Percentiles rank a stretch among this genome's conserved stretches.
phyloP scores from a whole-genome alignment of 2,113 vertebrate genomes.

The Callaeas wilsoni region DNA sequence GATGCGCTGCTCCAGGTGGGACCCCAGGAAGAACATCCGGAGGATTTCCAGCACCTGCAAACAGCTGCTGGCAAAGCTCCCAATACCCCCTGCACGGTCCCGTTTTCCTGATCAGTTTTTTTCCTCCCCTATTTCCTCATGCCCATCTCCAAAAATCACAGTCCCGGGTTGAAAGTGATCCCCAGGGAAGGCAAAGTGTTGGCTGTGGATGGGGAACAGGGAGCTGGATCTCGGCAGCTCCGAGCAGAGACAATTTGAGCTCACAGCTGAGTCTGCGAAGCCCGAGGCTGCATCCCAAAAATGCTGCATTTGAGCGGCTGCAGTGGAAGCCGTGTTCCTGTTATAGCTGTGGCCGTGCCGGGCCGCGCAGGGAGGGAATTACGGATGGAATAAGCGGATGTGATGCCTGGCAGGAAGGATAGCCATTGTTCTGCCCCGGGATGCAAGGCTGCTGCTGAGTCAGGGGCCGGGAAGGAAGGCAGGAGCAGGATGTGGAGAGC shows the following conservation, averaged over 20 bases:
- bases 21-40: background rate
- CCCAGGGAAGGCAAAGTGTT: background rate
- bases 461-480: background rate
- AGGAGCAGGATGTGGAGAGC: background rate
- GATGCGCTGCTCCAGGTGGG: background rate
- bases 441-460: slow-evolving; percentile 15
- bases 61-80: background rate
- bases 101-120: background rate
- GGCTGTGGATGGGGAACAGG: background rate
- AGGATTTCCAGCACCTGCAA: background rate
- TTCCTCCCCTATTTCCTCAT: background rate
- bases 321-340: background rate
- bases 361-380: background rate
- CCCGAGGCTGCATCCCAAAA: background rate
- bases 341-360: background rate
- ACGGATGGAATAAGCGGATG: background rate
- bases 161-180: slow-evolving; percentile 76
- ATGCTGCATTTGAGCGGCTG: background rate
- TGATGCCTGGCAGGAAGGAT: background rate
- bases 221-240: background rate
- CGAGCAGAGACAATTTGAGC: background rate
- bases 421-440: background rate
- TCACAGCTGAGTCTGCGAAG: background rate
- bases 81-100: accelerated
- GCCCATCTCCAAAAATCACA: slow-evolving; percentile 80